A percentile compares a stretch with the other conserved stretches of the same genome.
Evolutionary conservation across 2,888 invertebrate species (phyloP).

Genomic region (Pherbina coryleti): DNA sequence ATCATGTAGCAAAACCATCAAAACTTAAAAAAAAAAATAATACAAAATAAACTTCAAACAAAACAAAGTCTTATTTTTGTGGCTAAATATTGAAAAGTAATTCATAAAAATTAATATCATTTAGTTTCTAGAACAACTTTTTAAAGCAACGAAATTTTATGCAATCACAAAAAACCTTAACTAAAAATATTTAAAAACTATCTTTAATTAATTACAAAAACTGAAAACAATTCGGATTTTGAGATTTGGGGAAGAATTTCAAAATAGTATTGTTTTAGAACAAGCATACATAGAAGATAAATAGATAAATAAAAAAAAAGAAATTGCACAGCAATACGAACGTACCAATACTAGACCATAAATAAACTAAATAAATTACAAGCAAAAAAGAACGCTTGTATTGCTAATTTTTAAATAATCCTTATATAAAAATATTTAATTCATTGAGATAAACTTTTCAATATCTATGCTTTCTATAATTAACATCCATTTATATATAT

Average conservation of each 20-base stretch:
- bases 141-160: slow-evolving; percentile 56
- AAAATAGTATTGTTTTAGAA: slow-evolving; percentile 63
- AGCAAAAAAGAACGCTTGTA: too few species aligned
- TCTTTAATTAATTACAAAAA: background rate
- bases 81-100: background rate
- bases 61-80: slow-evolving; percentile 58
- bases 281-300: slow-evolving; percentile 22
- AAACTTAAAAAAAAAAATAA: slow-evolving; percentile 33
- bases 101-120: background rate
- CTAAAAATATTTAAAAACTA: background rate
- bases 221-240: slow-evolving; percentile 64
- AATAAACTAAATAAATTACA: background rate
- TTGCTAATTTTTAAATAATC: too few species aligned
- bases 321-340: background rate
- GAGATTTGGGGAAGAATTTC: slow-evolving; percentile 70
- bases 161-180: slow-evolving; percentile 51
- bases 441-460: background rate
- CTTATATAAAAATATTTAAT: too few species aligned
- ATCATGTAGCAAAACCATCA: background rate
- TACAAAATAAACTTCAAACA: slow-evolving; percentile 54
- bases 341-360: background rate
- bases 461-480: background rate
- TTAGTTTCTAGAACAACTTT: background rate
- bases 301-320: background rate
- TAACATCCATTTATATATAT: background rate